A percentile compares a stretch with the other conserved stretches of the same genome.
Conservation (phyloP, 2,113 vertebrate genomes). For the Ptychochromis oligacanthus region DNA sequence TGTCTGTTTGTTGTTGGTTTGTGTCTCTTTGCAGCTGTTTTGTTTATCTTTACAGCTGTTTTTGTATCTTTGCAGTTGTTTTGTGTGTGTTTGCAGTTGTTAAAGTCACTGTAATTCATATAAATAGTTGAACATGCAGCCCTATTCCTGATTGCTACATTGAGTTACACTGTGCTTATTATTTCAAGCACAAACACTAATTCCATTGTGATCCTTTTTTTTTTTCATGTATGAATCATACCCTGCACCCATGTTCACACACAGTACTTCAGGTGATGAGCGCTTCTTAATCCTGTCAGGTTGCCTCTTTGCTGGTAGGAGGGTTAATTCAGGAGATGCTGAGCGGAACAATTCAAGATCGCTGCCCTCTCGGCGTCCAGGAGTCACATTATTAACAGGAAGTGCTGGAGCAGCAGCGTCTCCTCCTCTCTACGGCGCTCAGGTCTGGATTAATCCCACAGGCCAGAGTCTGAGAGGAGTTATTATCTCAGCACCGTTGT, state of each 20-base stretch:
- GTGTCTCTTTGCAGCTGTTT: not conserved
- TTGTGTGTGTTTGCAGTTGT: not conserved
- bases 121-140: not conserved
- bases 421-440: not conserved
- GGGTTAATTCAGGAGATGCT: slow-evolving; percentile 55
- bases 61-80: not conserved
- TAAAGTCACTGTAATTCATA: not conserved
- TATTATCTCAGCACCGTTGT: slow-evolving; percentile 13
- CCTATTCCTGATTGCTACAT: not conserved
- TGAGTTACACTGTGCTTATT: not conserved
- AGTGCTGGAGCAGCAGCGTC: not conserved
- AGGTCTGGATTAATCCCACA: slow-evolving; percentile 45
- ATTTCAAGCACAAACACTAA: not conserved
- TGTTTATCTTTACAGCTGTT: not conserved
- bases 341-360: slow-evolving; percentile 66
- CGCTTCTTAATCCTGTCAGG: slow-evolving; percentile 46
- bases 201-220: not conserved
- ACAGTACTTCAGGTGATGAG: not conserved
- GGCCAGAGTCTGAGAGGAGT: slow-evolving; percentile 7
- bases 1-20: not conserved
- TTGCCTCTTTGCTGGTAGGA: slow-evolving; percentile 3
- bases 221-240: not conserved
- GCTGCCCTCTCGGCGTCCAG: not conserved
- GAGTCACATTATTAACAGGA: slow-evolving; percentile 48
- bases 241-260: not conserved